Conservation (phyloP, 2,888 invertebrate genomes). For the Stenolophus ochropezus region DNA sequence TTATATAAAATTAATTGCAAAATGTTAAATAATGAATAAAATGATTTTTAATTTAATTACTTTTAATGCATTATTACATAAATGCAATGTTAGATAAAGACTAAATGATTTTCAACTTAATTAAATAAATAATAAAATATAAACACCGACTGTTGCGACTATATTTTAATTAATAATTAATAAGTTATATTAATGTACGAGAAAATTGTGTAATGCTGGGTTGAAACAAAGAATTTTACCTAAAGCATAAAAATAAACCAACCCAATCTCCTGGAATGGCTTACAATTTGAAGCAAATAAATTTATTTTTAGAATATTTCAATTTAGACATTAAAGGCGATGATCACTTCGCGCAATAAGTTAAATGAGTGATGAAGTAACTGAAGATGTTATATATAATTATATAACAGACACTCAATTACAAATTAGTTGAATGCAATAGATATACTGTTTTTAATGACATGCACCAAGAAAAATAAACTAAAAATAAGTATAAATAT, state of each 20-base stretch:
- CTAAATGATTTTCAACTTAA: too few relatives aligned
- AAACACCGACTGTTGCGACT: too few relatives aligned
- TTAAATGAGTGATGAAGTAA: too few relatives aligned
- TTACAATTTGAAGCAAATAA: conserved; percentile 20
- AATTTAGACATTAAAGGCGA: conserved; percentile 26
- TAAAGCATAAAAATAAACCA: conserved; percentile 6
- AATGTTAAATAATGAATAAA: not conserved
- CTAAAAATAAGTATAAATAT: conserved; percentile 47
- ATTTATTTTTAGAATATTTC: conserved; percentile 25
- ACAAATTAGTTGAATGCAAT: conserved; percentile 4
- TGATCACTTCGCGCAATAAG: conserved; percentile 14
- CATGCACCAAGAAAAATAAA: conserved; percentile 32
- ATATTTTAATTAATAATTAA: too few relatives aligned
- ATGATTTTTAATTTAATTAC: not conserved
- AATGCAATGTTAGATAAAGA: too few relatives aligned
- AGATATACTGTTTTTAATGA: conserved; percentile 4
- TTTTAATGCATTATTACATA: too few relatives aligned
- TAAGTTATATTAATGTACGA: too few relatives aligned
- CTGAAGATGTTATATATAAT: too few relatives aligned
- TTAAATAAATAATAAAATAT: not conserved
- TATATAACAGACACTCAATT: not conserved
- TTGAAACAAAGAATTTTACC: not conserved
- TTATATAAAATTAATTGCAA: not conserved
- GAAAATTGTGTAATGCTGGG: too few relatives aligned
- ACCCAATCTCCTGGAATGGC: conserved; percentile 5